Evolutionary conservation across 2,888 invertebrate species (phyloP).

Genomic region (Ischnura elegans): DNA sequence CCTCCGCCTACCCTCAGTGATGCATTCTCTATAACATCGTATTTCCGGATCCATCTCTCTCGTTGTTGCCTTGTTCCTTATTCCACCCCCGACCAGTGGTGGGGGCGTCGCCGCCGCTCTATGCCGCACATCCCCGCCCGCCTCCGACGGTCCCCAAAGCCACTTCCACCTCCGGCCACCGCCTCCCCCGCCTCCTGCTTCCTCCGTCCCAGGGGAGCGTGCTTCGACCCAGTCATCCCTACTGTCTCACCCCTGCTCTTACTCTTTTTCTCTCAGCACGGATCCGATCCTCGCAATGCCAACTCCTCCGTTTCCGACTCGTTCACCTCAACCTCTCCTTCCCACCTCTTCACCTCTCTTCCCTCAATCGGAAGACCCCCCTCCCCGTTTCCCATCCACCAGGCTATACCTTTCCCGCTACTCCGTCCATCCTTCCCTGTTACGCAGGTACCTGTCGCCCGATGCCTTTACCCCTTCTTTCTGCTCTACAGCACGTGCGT

Average conservation of each 20-base stretch:
- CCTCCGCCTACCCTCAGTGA: background rate
- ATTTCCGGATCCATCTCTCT: conserved; percentile 36
- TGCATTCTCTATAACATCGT: conserved; percentile 52
- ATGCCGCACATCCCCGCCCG: background rate
- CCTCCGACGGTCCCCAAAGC: background rate
- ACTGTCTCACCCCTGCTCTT: background rate
- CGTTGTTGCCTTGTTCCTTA: background rate
- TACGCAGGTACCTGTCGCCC: no score
- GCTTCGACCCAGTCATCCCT: background rate
- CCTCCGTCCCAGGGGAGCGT: background rate
- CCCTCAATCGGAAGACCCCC: no score
- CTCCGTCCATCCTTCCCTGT: background rate
- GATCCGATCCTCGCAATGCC: background rate
- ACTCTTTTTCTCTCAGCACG: background rate
- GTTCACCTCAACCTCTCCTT: background rate
- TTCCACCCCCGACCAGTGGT: background rate
- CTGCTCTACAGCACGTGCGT: background rate
- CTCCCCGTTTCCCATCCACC: background rate
- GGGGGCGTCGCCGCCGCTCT: background rate
- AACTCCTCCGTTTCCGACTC: background rate
- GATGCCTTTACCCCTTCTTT: no score
- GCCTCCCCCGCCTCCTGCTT: background rate
- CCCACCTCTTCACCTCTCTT: background rate
- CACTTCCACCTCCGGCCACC: background rate
- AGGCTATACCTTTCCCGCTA: background rate